Percentiles rank a stretch among this genome's conserved stretches.
These are phyloP conservation scores for Epinotia ramella DNA, from an alignment of 2,888 invertebrate species.

Conservation along the genomic window DNA sequence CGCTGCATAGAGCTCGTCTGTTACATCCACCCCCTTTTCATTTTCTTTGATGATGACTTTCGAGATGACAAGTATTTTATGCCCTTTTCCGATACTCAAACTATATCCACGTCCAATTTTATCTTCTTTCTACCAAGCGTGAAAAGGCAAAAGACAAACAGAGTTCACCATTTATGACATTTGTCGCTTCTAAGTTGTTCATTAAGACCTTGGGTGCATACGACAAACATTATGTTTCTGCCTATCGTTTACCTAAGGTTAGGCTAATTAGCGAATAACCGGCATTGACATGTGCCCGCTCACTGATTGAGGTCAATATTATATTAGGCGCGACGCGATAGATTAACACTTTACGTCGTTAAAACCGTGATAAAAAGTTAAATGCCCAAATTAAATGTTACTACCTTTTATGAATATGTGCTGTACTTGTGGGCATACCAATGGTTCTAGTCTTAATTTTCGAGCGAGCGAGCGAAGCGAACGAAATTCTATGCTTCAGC, in stretches of 20 bases:
- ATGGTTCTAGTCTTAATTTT: neutral
- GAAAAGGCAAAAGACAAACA: neutral
- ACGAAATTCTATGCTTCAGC: too few relatives aligned
- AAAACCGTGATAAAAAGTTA: neutral
- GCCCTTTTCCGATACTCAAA: neutral
- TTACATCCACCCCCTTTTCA: neutral
- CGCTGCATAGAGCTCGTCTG: neutral
- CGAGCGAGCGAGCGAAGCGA: too few relatives aligned
- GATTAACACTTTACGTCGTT: neutral
- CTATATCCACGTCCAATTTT: neutral
- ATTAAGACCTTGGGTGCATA: neutral
- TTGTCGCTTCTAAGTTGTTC: neutral
- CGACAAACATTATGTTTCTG: neutral
- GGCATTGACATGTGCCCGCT: constrained; percentile 18
- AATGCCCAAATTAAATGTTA: neutral
- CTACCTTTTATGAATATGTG: neutral
- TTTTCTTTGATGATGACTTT: neutral
- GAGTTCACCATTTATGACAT: neutral
- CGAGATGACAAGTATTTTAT: neutral
- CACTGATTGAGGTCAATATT: constrained; percentile 9
- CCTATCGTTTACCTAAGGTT: constrained; percentile 18
- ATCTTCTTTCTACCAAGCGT: neutral
- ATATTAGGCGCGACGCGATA: neutral
- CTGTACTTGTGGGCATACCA: neutral
- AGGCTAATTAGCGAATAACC: constrained; percentile 11